Evolutionary conservation across 2,113 vertebrate genomes (phyloP).

Genomic region (Uria lomvia): DNA sequence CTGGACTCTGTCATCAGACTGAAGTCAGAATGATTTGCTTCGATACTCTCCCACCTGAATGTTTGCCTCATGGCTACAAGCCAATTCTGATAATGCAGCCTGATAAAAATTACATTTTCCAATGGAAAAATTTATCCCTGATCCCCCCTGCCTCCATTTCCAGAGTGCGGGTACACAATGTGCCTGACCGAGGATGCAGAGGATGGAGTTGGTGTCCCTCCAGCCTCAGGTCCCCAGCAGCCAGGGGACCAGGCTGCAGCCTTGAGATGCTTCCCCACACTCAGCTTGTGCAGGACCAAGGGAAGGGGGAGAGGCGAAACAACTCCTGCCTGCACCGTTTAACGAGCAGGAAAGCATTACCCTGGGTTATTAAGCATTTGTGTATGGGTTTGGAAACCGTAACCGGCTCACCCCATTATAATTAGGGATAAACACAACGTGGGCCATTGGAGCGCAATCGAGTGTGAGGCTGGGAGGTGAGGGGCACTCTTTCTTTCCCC

Average conservation of each 20-base stretch:
- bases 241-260: neutral
- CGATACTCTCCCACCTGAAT: neutral
- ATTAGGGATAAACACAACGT: neutral
- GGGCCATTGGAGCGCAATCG: neutral
- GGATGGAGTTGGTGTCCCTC: neutral
- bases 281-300: neutral
- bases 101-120: slow-evolving; percentile 6
- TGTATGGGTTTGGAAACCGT: neutral
- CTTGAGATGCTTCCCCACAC: neutral
- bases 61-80: neutral
- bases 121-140: neutral
- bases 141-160: neutral
- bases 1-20: slow-evolving; percentile 12
- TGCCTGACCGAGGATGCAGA: neutral
- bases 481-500: neutral
- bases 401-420: neutral
- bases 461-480: neutral
- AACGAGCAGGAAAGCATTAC: neutral
- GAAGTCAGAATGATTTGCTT: slow-evolving; percentile 11
- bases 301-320: neutral
- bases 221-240: neutral
- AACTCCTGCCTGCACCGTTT: neutral
- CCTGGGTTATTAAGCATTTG: slow-evolving; percentile 42
- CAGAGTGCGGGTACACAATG: neutral
- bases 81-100: neutral